These are phyloP conservation scores for Clinocottus analis DNA, from an alignment of 2,113 vertebrate genomes.

Conservation along the genomic window DNA sequence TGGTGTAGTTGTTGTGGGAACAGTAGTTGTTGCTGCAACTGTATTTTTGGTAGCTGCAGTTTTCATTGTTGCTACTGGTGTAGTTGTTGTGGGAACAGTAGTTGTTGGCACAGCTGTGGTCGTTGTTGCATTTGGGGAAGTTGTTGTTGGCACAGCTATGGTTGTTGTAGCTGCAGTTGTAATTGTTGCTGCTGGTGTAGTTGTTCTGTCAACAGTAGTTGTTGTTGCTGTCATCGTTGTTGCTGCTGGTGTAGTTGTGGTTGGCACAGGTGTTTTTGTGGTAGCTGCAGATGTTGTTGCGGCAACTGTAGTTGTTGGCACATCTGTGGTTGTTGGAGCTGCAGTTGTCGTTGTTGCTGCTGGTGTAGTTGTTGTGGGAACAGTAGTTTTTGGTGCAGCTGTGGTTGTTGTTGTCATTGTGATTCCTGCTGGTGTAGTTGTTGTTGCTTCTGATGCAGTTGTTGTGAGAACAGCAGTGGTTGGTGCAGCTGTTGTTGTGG, in stretches of 20 bases:
- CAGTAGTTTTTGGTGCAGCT: too few species aligned
- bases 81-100: fast-evolving
- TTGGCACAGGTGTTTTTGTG: fast-evolving
- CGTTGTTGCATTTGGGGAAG: background rate
- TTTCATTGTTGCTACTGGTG: fast-evolving
- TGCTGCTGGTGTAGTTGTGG: background rate
- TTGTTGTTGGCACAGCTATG: too few species aligned
- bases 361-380: fast-evolving
- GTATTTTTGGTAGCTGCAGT: too few species aligned
- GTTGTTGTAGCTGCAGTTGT: background rate
- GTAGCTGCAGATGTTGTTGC: too few species aligned
- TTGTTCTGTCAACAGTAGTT: too few species aligned
- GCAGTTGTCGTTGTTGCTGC: background rate
- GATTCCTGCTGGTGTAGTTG: background rate
- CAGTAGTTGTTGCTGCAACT: fast-evolving
- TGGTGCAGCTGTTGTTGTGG: too few species aligned
- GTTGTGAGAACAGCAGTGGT: background rate
- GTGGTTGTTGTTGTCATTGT: too few species aligned
- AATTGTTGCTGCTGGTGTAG: too few species aligned
- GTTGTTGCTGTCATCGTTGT: background rate
- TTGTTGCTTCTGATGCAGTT: background rate
- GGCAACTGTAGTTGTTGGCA: too few species aligned
- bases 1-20: background rate
- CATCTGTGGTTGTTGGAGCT: too few species aligned
- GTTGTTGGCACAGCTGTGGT: background rate